phyloP scores from a whole-genome alignment of 2,888 invertebrate genomes.

The Protodeltote pygarga region DNA sequence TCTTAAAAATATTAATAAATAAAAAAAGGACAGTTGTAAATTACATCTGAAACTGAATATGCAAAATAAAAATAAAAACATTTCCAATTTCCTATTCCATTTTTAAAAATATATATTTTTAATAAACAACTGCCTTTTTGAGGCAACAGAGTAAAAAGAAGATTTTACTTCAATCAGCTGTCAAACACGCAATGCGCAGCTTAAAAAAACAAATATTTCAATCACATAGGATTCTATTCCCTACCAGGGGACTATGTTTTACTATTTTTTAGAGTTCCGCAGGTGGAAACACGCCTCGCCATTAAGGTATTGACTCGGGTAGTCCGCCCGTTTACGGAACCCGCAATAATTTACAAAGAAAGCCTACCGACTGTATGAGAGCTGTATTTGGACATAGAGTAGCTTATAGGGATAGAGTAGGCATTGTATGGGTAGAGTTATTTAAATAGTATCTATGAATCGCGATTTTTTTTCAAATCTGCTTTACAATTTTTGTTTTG shows the following conservation, averaged over 20 bases:
- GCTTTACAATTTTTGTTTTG: too few relatives aligned
- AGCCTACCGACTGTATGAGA: slow-evolving; percentile 70
- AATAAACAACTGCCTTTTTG: too few relatives aligned
- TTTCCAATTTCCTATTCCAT: too few relatives aligned
- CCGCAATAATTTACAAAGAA: slow-evolving; percentile 85
- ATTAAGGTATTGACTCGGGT: slow-evolving; percentile 82
- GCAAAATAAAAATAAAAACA: too few relatives aligned
- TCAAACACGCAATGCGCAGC: slow-evolving; percentile 1
- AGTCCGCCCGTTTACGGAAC: slow-evolving; percentile 64
- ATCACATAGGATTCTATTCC: slow-evolving; percentile 56
- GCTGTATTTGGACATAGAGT: slow-evolving; percentile 64
- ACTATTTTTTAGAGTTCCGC: slow-evolving; percentile 71
- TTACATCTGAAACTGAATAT: too few relatives aligned
- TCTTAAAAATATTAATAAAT: too few relatives aligned
- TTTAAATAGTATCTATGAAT: too few relatives aligned
- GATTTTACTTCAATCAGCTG: neutral
- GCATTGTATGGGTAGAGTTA: too few relatives aligned
- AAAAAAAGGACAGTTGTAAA: too few relatives aligned
- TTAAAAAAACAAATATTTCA: slow-evolving; percentile 29
- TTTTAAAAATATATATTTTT: too few relatives aligned
- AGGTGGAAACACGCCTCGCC: slow-evolving; percentile 70
- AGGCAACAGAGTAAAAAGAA: too few relatives aligned
- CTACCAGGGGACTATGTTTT: slow-evolving; percentile 62
- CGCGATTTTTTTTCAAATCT: too few relatives aligned
- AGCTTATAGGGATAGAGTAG: slow-evolving; percentile 18